Conservation (phyloP, 2,888 invertebrate genomes). For the Sinelater perroti region DNA sequence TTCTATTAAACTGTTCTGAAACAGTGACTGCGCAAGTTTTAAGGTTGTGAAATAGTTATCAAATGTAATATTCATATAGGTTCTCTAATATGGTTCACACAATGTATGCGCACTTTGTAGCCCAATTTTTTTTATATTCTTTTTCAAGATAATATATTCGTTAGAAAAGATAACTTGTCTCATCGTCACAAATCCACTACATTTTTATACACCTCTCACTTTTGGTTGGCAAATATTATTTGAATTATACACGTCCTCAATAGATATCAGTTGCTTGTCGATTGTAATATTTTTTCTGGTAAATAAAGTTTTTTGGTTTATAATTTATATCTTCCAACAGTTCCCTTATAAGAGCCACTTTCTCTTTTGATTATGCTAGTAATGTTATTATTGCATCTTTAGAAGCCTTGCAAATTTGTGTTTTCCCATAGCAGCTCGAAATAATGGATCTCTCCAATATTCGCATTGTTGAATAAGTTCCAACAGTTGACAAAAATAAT, state of each 20-base stretch:
- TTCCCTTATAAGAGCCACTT: no score
- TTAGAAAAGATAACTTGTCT: conserved; percentile 14
- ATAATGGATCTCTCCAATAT: neutral
- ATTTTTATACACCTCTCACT: conserved; percentile 34
- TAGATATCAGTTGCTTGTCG: conserved; percentile 7
- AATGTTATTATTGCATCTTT: neutral
- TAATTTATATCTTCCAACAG: neutral
- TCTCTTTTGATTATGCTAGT: neutral
- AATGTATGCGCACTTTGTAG: conserved; percentile 1
- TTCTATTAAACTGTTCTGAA: neutral
- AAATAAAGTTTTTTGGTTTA: conserved; percentile 1
- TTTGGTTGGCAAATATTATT: conserved; percentile 33
- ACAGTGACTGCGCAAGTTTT: neutral
- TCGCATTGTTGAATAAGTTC: no score
- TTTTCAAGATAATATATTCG: conserved; percentile 14
- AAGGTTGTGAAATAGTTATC: neutral
- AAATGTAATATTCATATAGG: conserved; percentile 7
- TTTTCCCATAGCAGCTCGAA: conserved; percentile 2
- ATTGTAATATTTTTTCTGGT: neutral
- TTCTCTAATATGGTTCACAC: conserved; percentile 17
- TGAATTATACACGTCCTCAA: conserved; percentile 3
- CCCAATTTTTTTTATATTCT: conserved; percentile 5
- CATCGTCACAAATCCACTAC: conserved; percentile 20
- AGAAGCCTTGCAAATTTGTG: no score
- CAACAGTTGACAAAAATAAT: no score